Evolutionary conservation across 2,113 vertebrate species (phyloP).

Genomic region (Syngnathus typhle): DNA sequence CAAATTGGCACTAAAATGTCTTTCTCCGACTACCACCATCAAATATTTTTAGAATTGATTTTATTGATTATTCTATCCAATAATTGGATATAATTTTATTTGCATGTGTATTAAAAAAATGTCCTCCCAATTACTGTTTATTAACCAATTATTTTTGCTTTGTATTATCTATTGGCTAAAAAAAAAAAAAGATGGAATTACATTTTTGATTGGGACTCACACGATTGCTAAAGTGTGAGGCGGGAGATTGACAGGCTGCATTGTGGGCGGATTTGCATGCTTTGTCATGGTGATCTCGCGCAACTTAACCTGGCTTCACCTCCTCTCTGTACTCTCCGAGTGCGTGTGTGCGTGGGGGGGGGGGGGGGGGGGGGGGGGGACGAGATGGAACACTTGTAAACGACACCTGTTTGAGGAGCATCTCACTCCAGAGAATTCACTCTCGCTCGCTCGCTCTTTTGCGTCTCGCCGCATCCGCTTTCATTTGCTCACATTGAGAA

Average conservation of each 20-base stretch:
- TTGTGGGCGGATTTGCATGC: conserved; percentile 63
- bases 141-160: too few species aligned
- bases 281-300: conserved; percentile 65
- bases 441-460: background rate
- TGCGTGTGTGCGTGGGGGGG: background rate
- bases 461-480: conserved; percentile 17
- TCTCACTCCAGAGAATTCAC: conserved; percentile 37
- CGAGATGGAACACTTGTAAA: conserved; percentile 63
- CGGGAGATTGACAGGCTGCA: conserved; percentile 49
- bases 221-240: background rate
- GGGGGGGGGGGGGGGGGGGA: conserved; percentile 31
- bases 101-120: too few species aligned
- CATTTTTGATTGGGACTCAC: conserved; percentile 17
- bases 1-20: too few species aligned
- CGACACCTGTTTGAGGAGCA: conserved; percentile 51
- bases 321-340: conserved; percentile 27
- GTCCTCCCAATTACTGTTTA: too few species aligned
- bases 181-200: too few species aligned
- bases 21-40: too few species aligned
- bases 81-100: too few species aligned
- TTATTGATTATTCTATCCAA: too few species aligned
- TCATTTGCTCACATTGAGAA: conserved; percentile 46
- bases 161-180: too few species aligned
- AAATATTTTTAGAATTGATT: too few species aligned
- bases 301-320: conserved; percentile 64